phyloP scores from a whole-genome alignment of 1,140 invertebrate genomes.

The Aphidius gifuensis region DNA sequence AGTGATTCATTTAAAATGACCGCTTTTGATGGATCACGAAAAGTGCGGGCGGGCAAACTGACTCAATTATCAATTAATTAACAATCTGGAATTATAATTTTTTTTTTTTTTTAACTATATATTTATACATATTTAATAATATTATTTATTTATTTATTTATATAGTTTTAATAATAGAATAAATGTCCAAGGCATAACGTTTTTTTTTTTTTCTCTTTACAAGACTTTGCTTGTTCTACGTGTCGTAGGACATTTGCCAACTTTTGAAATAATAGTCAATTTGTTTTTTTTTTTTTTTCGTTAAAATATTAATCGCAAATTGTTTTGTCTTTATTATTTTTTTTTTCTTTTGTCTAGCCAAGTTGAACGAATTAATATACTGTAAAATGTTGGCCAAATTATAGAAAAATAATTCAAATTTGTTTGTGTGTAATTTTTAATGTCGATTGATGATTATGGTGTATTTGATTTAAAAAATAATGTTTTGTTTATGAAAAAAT shows the following conservation, averaged over 20 bases:
- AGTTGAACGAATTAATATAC: slow-evolving; percentile 8
- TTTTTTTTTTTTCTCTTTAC: not conserved
- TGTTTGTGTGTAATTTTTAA: slow-evolving; percentile 8
- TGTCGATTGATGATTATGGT: not conserved
- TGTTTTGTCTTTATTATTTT: not conserved
- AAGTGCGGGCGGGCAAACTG: slow-evolving; percentile 38
- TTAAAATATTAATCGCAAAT: not conserved
- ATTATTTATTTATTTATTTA: slow-evolving; percentile 5
- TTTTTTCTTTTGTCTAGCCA: slow-evolving; percentile 10
- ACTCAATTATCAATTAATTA: slow-evolving; percentile 4
- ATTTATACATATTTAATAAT: slow-evolving; percentile 10
- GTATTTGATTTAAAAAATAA: not conserved
- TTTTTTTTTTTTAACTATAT: slow-evolving; percentile 11
- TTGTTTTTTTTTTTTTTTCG: not conserved
- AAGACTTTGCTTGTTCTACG: not conserved
- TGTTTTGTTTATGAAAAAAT: slow-evolving; percentile 32
- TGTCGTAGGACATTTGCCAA: slow-evolving; percentile 34
- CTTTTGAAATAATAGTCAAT: slow-evolving; percentile 20
- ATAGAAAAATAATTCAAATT: not conserved
- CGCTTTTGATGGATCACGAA: slow-evolving; percentile 48
- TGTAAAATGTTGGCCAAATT: slow-evolving; percentile 8
- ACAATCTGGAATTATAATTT: not conserved
- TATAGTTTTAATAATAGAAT: slow-evolving; percentile 1
- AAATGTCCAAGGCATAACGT: too few relatives aligned
- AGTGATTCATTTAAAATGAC: slow-evolving; percentile 47